Evolutionary conservation across 2,888 invertebrate genomes (phyloP), one percentile per base, ranked within the genome.

Genomic region (Ceratothoa steindachneri): DNA sequence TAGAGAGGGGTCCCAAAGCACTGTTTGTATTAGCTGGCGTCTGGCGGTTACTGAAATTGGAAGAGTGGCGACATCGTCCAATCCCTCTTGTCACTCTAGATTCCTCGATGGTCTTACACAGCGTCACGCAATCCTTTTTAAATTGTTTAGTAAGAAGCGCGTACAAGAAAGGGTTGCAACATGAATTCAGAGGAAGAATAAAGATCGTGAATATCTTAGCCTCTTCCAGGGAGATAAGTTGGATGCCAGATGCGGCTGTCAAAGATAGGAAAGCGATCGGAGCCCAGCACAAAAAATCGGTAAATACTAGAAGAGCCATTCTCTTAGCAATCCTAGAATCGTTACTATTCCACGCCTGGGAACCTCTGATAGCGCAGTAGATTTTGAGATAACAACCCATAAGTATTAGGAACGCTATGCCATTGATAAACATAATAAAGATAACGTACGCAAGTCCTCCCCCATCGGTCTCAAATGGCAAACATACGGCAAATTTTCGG

Each of bases 131-230:
- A 86, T 97, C 97, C 85, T 95, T 95, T 85, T 97, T 97, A 85
- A 97, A 97, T 85, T 97, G 96, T 84, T 97, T 97, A 5, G 97
- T 97, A 82, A 97, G 89, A 81, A 97, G 97, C 69, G 97, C 97
- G 85, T 98, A 98, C 30, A 98, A 88, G 84, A 97, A 97, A 0
- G 98, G 98, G 86, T 98, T 98, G 86, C 97, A 96, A 85, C 97
- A 97, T 12, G 95, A 94, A 85, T 98, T 98, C 80, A 98, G 86
- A 0, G 98, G 97, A 81, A 97, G 87, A 72, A 98, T 91, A 84
- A 98, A 97, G 53, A 98, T 96, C 1, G 96, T 96, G 84, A 84
- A 83, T 22, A 87, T 85, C 87, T 98, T 98, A 66, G 97, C 97
- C 85, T 95, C 93, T 84, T 96, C 96, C 76, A 98, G 87, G 1